Conservation (phyloP, 2,888 invertebrate genomes). For the Antheraea assamensis region DNA sequence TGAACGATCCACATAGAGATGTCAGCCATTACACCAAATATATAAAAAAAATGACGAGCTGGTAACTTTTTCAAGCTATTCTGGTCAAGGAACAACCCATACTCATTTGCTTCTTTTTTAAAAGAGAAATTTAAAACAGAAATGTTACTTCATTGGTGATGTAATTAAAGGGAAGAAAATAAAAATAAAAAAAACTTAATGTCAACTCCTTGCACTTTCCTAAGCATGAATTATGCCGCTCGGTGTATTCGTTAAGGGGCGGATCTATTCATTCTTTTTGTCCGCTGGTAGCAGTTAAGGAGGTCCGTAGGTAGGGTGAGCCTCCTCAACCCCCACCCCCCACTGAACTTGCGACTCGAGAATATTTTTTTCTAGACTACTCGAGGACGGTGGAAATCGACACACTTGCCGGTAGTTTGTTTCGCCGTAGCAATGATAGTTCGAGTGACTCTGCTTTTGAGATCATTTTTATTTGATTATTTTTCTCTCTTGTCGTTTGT, state of each 20-base stretch:
- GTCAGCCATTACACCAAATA: not conserved
- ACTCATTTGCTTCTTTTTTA: too few relatives aligned
- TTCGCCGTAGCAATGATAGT: constrained; percentile 73
- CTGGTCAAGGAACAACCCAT: too few relatives aligned
- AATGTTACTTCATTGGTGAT: constrained; percentile 46
- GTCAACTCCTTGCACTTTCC: constrained; percentile 80
- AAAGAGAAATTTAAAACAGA: constrained; percentile 21
- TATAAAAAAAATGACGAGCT: constrained; percentile 27
- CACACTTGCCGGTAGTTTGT: constrained; percentile 80
- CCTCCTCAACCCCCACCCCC: constrained; percentile 48
- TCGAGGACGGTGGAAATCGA: constrained; percentile 78
- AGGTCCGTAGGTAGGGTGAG: constrained; percentile 63
- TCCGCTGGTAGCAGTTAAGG: constrained; percentile 79
- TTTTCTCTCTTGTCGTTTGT: constrained; percentile 28
- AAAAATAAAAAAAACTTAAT: constrained; percentile 53
- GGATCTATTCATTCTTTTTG: constrained; percentile 83
- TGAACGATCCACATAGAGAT: not conserved
- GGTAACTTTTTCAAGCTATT: not conserved
- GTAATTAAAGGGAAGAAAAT: constrained; percentile 46
- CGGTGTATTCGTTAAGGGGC: constrained; percentile 82
- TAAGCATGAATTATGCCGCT: constrained; percentile 82
- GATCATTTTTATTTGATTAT: constrained; percentile 51
- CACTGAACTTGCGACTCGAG: constrained; percentile 77
- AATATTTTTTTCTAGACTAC: constrained; percentile 79
- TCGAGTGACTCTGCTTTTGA: constrained; percentile 71